Evolutionary conservation across 2,797 vertebrate genomes (phyloP).

Genomic region (Typhlichthys subterraneus): DNA sequence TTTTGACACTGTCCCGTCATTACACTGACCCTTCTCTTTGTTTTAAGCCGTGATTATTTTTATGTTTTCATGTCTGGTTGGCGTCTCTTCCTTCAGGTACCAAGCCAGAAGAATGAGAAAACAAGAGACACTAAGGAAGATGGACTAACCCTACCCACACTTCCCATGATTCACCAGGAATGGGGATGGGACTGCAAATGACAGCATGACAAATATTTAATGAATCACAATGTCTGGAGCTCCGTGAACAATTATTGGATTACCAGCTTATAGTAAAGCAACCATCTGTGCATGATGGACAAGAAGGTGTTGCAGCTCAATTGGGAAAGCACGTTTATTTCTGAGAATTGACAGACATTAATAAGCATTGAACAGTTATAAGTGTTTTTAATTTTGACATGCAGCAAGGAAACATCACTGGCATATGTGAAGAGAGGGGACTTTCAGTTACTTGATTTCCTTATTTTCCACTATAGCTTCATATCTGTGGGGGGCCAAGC

Average conservation of each 20-base stretch:
- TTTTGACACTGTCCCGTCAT: slow-evolving; percentile 62
- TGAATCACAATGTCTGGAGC: slow-evolving; percentile 60
- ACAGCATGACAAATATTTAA: slow-evolving; percentile 55
- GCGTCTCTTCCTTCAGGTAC: slow-evolving; percentile 30
- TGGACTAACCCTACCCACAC: slow-evolving; percentile 50
- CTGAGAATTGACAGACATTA: slow-evolving; percentile 39
- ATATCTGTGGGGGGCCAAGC: background rate
- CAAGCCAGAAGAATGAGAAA: slow-evolving; percentile 33
- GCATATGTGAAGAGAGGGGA: slow-evolving; percentile 11
- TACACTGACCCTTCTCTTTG: slow-evolving; percentile 9
- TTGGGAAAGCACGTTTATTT: slow-evolving; percentile 23
- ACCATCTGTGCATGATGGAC: slow-evolving; percentile 37
- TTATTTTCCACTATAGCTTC: background rate
- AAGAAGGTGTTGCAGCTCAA: slow-evolving; percentile 32
- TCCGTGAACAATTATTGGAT: slow-evolving; percentile 63
- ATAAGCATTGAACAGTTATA: slow-evolving; percentile 56
- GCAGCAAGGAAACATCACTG: slow-evolving; percentile 39
- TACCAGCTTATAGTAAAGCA: slow-evolving; percentile 50
- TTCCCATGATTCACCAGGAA: slow-evolving; percentile 37
- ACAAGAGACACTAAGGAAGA: slow-evolving; percentile 49
- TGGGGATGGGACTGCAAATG: slow-evolving; percentile 38
- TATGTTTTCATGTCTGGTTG: slow-evolving; percentile 46
- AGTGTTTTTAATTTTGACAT: slow-evolving; percentile 50
- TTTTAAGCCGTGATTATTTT: background rate
- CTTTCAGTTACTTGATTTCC: background rate